Conservation (phyloP, 1,140 invertebrate genomes). For the Tetraneura akinire region DNA sequence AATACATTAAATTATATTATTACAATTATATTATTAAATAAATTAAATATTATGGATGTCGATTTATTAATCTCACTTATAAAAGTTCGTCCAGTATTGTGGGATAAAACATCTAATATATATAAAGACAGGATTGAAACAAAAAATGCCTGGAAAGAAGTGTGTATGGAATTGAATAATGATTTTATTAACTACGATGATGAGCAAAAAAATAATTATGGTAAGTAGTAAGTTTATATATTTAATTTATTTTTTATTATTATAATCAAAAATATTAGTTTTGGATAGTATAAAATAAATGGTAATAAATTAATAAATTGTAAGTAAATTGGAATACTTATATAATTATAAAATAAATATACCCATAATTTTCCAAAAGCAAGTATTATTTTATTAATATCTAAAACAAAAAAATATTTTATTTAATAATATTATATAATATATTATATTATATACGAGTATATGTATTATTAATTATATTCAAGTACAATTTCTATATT, state of each 20-base stretch:
- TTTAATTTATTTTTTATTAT: slow-evolving; percentile 38
- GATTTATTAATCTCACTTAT: slow-evolving; percentile 26
- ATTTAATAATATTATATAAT: too few species aligned
- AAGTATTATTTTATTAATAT: too few species aligned
- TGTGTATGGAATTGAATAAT: slow-evolving; percentile 22
- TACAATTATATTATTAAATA: too few species aligned
- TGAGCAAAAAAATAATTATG: slow-evolving; percentile 32
- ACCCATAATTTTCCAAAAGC: too few species aligned
- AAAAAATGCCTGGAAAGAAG: slow-evolving; percentile 20
- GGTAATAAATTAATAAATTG: neutral
- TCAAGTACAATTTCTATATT: slow-evolving; percentile 26
- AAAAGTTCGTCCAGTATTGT: slow-evolving; percentile 22
- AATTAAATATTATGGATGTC: slow-evolving; percentile 21
- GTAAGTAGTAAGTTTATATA: slow-evolving; percentile 23
- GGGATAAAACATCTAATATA: slow-evolving; percentile 23
- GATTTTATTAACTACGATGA: slow-evolving; percentile 31
- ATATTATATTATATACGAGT: too few species aligned
- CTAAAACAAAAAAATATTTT: too few species aligned
- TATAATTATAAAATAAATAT: too few species aligned
- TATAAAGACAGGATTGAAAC: slow-evolving; percentile 18
- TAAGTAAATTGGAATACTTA: too few species aligned
- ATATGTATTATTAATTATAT: slow-evolving; percentile 11
- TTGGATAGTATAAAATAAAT: neutral
- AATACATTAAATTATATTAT: too few species aligned
- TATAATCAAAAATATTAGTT: slow-evolving; percentile 7